Base-by-base conservation (phyloP, 2,113 vertebrate species). In the Brachyhypopomus gauderio region DNA sequence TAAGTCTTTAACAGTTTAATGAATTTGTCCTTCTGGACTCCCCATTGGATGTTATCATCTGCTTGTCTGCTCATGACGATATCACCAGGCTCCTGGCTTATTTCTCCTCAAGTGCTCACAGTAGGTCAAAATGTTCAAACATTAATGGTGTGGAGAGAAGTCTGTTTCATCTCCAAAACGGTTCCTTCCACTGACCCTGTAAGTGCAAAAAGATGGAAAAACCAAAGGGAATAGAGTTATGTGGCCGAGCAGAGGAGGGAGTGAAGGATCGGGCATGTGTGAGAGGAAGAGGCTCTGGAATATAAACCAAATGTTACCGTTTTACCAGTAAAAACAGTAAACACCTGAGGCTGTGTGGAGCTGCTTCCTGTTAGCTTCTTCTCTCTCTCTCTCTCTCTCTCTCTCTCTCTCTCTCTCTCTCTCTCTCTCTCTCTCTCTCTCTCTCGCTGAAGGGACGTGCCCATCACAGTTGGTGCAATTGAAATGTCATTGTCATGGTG, bases 151-250 rank as follows among this genome's bases (percentile, higher is more conserved):
- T 87, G 77, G 85, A 86, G 87, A 84, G 86, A 83, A 84, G 87
- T 84, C 87, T 90, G 88, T 91, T 90, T 90, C 85, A 91, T 86
- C 56, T 91, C 88, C 86, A 85, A 72, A 84, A 86, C 86, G 83
- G 82, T 90, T 91, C 86, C 88, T 90, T 90, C 90, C 91, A 87
- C 85, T 85, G 83, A 85, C 86, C 87, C 83, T 76, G 38, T 92
- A 90, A 92, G 88, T 92, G 88, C 88, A 90, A 91, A 93, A 92
- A 91, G 87, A 91, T 91, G 88, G 90, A 91, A 87, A 87, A 91
- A 87, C 89, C 82, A 22, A 48, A 66, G 90, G 86, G 91, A 88
- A 88, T 91, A 83, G 62, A 93, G 90, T 83, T 90, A 92, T 92
- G 89, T 80, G 85, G 85, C 87, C 36, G 58, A 81, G 84, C 80